Evolutionary conservation across 1,140 invertebrate genomes (phyloP).

Genomic region (Saccostrea cuccullata): DNA sequence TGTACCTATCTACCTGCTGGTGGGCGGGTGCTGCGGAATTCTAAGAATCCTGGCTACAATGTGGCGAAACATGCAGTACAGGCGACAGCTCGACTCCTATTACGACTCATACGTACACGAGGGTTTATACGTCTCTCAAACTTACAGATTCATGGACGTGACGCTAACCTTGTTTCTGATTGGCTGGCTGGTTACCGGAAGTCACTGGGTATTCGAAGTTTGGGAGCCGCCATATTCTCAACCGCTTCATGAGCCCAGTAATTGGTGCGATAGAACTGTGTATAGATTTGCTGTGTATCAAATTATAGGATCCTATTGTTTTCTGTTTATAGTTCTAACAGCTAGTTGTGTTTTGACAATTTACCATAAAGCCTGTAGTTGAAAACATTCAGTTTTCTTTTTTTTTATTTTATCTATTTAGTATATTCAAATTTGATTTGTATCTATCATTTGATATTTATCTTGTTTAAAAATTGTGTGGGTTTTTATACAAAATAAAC

Average conservation of each 20-base stretch:
- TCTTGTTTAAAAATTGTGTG: too few relatives aligned
- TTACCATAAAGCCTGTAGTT: slow-evolving; percentile 26
- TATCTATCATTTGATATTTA: too few relatives aligned
- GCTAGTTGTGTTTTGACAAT: slow-evolving; percentile 51
- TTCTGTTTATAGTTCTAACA: slow-evolving; percentile 53
- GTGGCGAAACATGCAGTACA: slow-evolving; percentile 83
- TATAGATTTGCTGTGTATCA: slow-evolving; percentile 80
- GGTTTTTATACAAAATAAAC: too few relatives aligned
- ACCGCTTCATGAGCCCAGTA: slow-evolving; percentile 81
- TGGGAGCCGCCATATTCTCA: slow-evolving; percentile 76
- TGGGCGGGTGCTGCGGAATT: slow-evolving; percentile 73
- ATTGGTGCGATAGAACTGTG: slow-evolving; percentile 75
- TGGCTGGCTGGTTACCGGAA: slow-evolving; percentile 81
- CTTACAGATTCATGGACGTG: slow-evolving; percentile 77
- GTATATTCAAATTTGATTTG: too few relatives aligned
- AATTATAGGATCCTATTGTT: slow-evolving; percentile 78
- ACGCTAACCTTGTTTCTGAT: slow-evolving; percentile 81
- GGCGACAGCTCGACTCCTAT: slow-evolving; percentile 47
- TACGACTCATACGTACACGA: slow-evolving; percentile 54
- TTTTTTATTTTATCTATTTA: too few relatives aligned
- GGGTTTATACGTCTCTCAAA: slow-evolving; percentile 49
- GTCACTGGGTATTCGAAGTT: slow-evolving; percentile 64
- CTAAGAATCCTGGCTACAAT: slow-evolving; percentile 79
- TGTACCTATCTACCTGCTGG: slow-evolving; percentile 74
- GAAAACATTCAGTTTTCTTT: background rate